A percentile compares a stretch with the other conserved stretches of the same genome.
These are phyloP conservation scores for Trachythela sp. DNA, from an alignment of 64 coral and sea anemone species.

Conservation along the genomic window DNA sequence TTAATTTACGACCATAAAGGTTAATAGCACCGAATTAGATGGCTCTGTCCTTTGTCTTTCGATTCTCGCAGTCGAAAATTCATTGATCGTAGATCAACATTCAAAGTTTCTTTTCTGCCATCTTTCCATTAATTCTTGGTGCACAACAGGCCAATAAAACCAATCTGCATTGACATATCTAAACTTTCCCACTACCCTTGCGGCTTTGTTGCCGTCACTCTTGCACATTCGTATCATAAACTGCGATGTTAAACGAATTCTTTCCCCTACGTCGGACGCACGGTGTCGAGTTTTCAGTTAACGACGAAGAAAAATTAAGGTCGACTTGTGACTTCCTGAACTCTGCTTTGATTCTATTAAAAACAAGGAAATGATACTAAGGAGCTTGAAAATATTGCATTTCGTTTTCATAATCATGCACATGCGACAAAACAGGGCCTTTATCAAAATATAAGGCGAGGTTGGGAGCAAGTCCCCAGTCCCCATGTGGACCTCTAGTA, in stretches of 20 bases:
- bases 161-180: background rate
- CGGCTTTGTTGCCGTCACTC: background rate
- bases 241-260: background rate
- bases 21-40: too few relatives aligned
- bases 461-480: too few relatives aligned
- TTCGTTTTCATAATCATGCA: background rate
- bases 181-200: background rate
- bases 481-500: too few relatives aligned
- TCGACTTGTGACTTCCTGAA: background rate
- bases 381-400: background rate
- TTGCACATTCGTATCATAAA: background rate
- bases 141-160: background rate
- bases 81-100: too few relatives aligned
- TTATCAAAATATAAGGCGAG: too few relatives aligned
- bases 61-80: too few relatives aligned
- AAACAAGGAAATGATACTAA: background rate
- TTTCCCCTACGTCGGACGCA: background rate
- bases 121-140: background rate
- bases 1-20: too few relatives aligned
- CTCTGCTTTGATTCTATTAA: background rate
- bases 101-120: too few relatives aligned
- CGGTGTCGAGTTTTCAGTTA: background rate
- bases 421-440: background rate
- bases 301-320: slow-evolving; percentile 2
- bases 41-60: too few relatives aligned